Conservation (phyloP, 2,113 vertebrate genomes). For the Silurus asotus region DNA sequence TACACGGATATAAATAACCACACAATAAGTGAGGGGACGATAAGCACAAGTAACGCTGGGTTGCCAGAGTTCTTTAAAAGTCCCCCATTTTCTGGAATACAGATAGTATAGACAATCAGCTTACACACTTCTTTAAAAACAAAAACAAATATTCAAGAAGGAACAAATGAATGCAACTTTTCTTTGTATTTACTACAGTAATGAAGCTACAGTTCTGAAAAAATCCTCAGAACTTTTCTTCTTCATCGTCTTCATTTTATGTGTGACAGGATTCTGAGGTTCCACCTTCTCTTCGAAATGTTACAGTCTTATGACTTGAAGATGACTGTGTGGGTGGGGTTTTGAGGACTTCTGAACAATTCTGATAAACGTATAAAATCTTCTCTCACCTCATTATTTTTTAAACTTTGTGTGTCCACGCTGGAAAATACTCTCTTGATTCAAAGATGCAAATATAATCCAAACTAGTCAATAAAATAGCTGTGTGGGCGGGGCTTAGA, state of each 20-base stretch:
- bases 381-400: too few relatives aligned
- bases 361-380: too few relatives aligned
- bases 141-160: neutral
- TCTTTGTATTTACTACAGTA: too few relatives aligned
- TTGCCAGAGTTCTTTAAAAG: neutral
- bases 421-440: neutral
- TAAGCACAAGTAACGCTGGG: neutral
- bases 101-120: neutral
- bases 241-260: neutral
- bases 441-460: neutral
- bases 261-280: too few relatives aligned
- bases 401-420: too few relatives aligned
- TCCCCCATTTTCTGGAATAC: neutral
- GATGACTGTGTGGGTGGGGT: neutral
- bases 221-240: neutral
- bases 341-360: too few relatives aligned
- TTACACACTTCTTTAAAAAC: neutral
- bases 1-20: slow-evolving; percentile 58
- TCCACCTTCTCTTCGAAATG: too few relatives aligned
- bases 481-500: neutral
- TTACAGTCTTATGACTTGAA: neutral
- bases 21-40: slow-evolving; percentile 36
- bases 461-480: neutral
- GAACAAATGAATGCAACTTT: neutral
- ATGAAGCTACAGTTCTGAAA: neutral